Conservation (phyloP, 2,113 vertebrate species). For the Tamias sibiricus region DNA sequence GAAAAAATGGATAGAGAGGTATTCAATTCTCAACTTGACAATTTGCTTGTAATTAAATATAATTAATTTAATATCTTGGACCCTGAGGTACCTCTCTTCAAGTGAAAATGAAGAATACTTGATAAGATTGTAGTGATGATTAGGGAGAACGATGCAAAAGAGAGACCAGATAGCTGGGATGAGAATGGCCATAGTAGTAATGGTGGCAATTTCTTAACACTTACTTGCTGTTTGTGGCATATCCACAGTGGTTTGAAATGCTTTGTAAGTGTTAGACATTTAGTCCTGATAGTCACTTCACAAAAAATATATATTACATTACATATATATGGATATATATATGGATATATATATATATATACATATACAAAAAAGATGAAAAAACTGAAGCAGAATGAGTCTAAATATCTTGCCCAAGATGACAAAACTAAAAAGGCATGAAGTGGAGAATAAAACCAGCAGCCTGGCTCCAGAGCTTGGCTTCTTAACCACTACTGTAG, state of each 20-base stretch:
- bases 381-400: slow-evolving; percentile 8
- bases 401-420: background rate
- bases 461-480: background rate
- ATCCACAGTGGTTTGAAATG: background rate
- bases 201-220: background rate
- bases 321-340: too few relatives aligned
- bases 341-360: too few relatives aligned
- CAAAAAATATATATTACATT: background rate
- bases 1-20: background rate
- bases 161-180: background rate
- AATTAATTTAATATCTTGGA: background rate
- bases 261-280: background rate
- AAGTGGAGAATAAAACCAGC: background rate
- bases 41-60: background rate
- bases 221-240: background rate
- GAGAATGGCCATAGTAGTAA: too few relatives aligned
- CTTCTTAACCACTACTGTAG: background rate
- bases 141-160: background rate
- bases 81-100: background rate
- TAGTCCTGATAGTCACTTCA: background rate
- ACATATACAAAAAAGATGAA: background rate
- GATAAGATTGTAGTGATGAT: background rate
- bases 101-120: background rate
- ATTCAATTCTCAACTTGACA: background rate
- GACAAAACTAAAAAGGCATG: background rate